Evolutionary conservation across 2,113 vertebrate species (phyloP).

Genomic region (Telmatochromis brichardi): DNA sequence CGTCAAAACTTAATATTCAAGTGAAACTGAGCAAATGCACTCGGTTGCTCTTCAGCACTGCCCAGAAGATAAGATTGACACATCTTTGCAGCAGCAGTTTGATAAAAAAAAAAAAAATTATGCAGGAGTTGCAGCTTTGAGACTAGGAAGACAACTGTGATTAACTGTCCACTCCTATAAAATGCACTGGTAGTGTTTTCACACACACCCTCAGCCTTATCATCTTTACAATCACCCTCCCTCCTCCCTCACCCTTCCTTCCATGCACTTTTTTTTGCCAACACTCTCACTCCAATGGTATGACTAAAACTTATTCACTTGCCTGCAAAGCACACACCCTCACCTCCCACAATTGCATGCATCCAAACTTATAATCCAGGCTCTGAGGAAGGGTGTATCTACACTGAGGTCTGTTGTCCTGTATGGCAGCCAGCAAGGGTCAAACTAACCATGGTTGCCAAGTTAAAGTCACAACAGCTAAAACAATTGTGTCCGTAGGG

Average conservation of each 20-base stretch:
- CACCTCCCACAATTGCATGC: background rate
- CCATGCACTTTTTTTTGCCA: background rate
- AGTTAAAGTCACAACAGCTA: conserved; percentile 15
- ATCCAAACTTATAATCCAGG: background rate
- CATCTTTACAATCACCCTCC: background rate
- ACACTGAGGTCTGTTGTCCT: background rate
- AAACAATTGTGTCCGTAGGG: background rate
- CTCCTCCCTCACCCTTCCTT: conserved; percentile 2
- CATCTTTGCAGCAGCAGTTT: background rate
- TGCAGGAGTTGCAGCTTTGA: background rate
- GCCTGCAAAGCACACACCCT: background rate
- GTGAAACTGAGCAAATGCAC: background rate
- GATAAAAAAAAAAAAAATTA: background rate
- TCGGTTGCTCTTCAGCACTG: background rate
- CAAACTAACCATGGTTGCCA: conserved; percentile 7
- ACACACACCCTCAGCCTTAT: conserved; percentile 11
- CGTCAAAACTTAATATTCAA: background rate
- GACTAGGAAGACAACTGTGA: background rate
- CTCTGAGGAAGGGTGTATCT: conserved; percentile 26
- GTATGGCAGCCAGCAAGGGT: background rate
- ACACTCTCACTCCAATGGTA: background rate
- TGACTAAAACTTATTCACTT: background rate
- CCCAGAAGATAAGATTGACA: background rate
- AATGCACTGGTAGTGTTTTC: conserved; percentile 12
- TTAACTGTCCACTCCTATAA: background rate